A percentile compares a stretch with the other conserved stretches of the same genome.
phyloP scores from a whole-genome alignment of 2,797 vertebrate species.

The Cephalopachus bancanus region DNA sequence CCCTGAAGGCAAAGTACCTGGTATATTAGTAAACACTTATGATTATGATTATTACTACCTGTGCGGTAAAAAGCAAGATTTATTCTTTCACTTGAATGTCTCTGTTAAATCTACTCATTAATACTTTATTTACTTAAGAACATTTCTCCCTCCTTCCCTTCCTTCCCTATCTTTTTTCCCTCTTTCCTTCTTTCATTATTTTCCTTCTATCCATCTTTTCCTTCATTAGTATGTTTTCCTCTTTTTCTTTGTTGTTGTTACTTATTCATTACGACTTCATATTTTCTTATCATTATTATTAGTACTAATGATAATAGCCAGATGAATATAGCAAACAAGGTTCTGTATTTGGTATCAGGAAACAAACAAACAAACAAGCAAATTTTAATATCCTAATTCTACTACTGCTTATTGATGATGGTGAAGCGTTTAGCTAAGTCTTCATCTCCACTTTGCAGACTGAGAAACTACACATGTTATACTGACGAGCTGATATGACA shows the following conservation, averaged over 20 bases:
- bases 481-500: neutral
- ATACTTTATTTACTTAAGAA: neutral
- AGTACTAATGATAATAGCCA: neutral
- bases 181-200: neutral
- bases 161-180: neutral
- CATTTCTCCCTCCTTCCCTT: neutral
- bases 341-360: neutral
- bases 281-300: neutral
- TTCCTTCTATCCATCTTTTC: neutral
- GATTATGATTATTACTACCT: neutral
- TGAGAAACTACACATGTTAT: neutral
- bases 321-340: accelerated
- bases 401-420: neutral
- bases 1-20: neutral
- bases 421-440: neutral
- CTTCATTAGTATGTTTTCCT: neutral
- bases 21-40: neutral
- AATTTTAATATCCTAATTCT: neutral
- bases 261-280: neutral
- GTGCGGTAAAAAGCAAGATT: neutral
- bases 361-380: neutral
- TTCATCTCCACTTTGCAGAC: neutral
- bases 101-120: neutral
- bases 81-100: neutral
- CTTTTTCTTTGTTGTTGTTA: neutral